Base-by-base conservation (phyloP, 2,113 vertebrate species). In the Nymphicus hollandicus region DNA sequence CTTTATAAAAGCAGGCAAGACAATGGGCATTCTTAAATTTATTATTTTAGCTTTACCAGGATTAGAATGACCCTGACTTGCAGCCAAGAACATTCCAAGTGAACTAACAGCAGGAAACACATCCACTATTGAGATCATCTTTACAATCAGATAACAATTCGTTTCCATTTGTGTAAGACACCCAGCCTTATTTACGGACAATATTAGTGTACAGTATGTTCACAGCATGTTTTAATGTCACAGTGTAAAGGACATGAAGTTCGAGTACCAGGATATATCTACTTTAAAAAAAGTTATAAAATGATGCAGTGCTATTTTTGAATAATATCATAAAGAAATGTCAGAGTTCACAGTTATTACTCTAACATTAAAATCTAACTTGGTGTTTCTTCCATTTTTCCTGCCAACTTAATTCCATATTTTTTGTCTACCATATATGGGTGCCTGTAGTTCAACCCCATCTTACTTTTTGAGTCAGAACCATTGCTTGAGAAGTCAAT, bases 41-140 rank as follows among this genome's bases (percentile, higher is more conserved):
- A 17, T 86, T 77, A 58, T 60, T 78, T 84, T 92, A 93, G 43
- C 71, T 92, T 74, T 64, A 49, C 56, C 63, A 91, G 71, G 84
- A 92, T 96, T 95, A 89, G 74, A 96, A 93, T 66, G 69, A 88
- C 28, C 81, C 93, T 98, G 97, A 96, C 52, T 89, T 35, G 58
- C 49, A 81, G 92, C 97, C 96, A 91, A 95, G 97, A 96, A 97
- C 94, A 97, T 97, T 98, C 97, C 95, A 37, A 92, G 88, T 90
- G 77, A 94, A 65, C 92, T 76, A 90, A 91, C 88, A 90, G 88
- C 95, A 97, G 96, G 97, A 96, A 97, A 83, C 81, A 78, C 49
- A 93, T 82, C 95, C 69, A 73, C 56, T 85, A 78, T 71, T 96
- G 95, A 97, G 91, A 86, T 95, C 65, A 87, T 96, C 91, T 53